Percentiles rank a stretch among this genome's conserved stretches.
Conservation (phyloP, 2,797 vertebrate genomes). For the Australoheros facetus region DNA sequence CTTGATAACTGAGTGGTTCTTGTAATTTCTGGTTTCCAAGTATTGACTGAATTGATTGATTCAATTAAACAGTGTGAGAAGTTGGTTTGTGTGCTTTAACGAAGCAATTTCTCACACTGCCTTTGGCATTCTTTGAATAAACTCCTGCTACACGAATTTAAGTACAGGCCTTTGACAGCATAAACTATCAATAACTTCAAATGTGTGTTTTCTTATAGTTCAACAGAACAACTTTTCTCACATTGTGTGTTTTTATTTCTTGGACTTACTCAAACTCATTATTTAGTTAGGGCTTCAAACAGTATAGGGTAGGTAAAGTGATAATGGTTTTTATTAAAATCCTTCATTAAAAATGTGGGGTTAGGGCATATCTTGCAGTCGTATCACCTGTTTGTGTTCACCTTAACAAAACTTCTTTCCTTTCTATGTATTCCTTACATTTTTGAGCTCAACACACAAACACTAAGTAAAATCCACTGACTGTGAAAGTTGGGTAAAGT, state of each 20-base stretch:
- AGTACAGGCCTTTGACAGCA: background rate
- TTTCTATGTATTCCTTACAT: background rate
- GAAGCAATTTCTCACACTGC: background rate
- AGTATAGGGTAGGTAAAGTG: fast-evolving
- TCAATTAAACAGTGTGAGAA: no score
- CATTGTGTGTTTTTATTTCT: background rate
- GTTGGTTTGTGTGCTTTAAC: background rate
- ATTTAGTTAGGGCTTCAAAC: no score
- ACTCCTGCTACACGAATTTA: background rate
- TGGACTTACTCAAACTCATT: background rate
- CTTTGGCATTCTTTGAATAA: background rate
- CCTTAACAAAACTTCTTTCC: background rate
- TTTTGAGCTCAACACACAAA: background rate
- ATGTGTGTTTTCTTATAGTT: background rate
- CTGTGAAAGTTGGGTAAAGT: background rate
- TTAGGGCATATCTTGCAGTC: no score
- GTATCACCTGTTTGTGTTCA: background rate
- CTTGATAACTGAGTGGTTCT: background rate
- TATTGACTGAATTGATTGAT: no score
- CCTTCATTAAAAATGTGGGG: background rate
- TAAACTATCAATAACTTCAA: background rate
- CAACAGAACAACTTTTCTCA: background rate
- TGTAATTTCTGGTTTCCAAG: background rate
- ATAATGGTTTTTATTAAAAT: background rate
- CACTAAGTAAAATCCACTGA: background rate